phyloP scores from a whole-genome alignment of 1,140 invertebrate genomes.

The Sitobion miscanthi region DNA sequence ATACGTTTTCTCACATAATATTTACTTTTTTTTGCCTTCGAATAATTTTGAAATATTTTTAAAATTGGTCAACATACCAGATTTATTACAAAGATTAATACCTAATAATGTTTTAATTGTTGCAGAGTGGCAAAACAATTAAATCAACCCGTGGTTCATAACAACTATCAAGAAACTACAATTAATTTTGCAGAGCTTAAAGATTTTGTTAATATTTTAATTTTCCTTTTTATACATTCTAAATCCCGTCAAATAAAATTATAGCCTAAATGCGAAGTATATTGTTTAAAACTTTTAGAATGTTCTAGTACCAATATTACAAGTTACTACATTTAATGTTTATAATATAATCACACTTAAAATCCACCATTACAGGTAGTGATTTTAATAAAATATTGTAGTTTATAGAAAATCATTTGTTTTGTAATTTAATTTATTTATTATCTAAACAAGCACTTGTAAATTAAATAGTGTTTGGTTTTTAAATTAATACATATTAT shows the following conservation, averaged over 20 bases:
- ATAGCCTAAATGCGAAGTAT: background rate
- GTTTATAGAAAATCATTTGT: conserved; percentile 31
- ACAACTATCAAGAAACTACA: background rate
- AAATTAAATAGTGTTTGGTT: conserved; percentile 4
- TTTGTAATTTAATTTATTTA: background rate
- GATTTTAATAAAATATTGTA: conserved; percentile 2
- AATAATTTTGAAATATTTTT: background rate
- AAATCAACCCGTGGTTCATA: conserved; percentile 39
- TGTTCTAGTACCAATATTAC: background rate
- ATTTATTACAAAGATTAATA: background rate
- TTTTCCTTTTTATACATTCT: conserved; percentile 22
- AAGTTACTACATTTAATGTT: conserved; percentile 16
- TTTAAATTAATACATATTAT: conserved; percentile 27
- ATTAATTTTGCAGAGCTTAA: background rate
- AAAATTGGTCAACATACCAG: background rate
- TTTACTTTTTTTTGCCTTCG: background rate
- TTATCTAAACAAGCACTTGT: background rate
- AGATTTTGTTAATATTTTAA: conserved; percentile 10
- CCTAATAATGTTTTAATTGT: conserved; percentile 24
- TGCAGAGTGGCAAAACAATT: conserved; percentile 44
- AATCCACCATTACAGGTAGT: background rate
- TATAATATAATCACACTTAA: background rate
- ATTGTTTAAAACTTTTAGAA: background rate
- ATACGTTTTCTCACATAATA: background rate
- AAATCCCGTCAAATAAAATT: conserved; percentile 39